These are phyloP conservation scores for Cynocephalus volans DNA, from an alignment of 2,113 vertebrate species.

Conservation along the genomic window DNA sequence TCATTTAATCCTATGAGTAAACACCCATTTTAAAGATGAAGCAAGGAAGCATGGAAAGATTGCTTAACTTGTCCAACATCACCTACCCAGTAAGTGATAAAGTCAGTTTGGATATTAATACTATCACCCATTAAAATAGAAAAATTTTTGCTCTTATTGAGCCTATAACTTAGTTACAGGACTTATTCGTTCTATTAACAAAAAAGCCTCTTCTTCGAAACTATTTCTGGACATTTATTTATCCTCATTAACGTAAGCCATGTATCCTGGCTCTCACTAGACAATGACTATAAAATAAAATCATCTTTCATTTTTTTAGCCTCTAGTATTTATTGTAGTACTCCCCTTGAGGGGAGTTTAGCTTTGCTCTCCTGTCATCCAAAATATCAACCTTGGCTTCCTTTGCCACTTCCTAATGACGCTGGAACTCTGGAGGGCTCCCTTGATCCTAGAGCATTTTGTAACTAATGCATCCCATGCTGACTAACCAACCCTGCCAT, in stretches of 20 bases:
- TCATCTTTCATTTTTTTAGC: neutral
- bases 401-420: neutral
- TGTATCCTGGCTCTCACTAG: neutral
- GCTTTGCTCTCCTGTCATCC: neutral
- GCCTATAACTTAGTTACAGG: neutral
- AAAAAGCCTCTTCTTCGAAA: neutral
- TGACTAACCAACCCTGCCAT: neutral
- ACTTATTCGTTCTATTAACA: neutral
- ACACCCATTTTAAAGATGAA: constrained; percentile 31
- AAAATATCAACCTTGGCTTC: neutral
- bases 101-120: neutral
- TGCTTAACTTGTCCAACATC: neutral
- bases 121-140: neutral
- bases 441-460: neutral
- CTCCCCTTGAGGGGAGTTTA: neutral
- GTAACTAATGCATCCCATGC: accelerated
- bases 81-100: neutral
- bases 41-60: neutral
- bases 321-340: neutral
- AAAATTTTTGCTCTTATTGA: neutral
- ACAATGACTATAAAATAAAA: neutral
- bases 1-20: neutral
- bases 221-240: neutral
- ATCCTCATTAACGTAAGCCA: neutral
- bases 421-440: neutral